Base-by-base conservation (phyloP, 2,888 invertebrate species). In the Bunonema sp. region DNA sequence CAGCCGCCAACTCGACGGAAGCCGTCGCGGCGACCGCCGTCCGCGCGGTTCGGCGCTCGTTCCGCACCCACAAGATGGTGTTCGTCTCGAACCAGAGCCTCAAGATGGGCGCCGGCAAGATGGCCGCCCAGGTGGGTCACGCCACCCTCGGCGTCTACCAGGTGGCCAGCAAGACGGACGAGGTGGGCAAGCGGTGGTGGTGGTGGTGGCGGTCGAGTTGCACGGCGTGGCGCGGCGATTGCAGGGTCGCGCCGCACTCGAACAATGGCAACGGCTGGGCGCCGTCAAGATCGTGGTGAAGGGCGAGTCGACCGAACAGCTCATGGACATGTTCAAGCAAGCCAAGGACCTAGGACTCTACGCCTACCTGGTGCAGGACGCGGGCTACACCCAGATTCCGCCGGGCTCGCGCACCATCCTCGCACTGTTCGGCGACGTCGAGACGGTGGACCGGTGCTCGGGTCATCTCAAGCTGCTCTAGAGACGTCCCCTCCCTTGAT, bases 71-170 rank as follows among this genome's bases (percentile, higher is more conserved):
- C 65, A 79, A 79, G 70, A 79, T 79, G 79, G 77, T 77, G 19
- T 76, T 79, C 67, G 75, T 79, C 22, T 77, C 79, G 4, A 79
- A 79, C 65, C 68, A 70, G 32, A 73, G 74, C 21, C 67, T 79
- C 37, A 72, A 75, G 49, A 79, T 79, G 79, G 77, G 78, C 1
- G 67, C 74, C 22, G 79, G 79, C 2, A 79, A 79, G 67, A 67
- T 77, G 29, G 76, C 76, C 18, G 74, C 77, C 29, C 77, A 77
- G 68, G 64, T 54, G 18, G 78, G 76, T 0, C 79, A 79, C 67
- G 78, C 77, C 20, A 75, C 77, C 32, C 65, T 79, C 15, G 77
- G 76, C 3, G 65, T 78, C 28, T 77, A 77, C 58, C 67, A n/a
- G n/a, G n/a, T n/a, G n/a, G n/a, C n/a, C n/a, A n/a, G n/a, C 18